Percentiles rank a stretch among this genome's conserved stretches.
Evolutionary conservation across 2,113 vertebrate species (phyloP).

Genomic region (Panthera uncia): DNA sequence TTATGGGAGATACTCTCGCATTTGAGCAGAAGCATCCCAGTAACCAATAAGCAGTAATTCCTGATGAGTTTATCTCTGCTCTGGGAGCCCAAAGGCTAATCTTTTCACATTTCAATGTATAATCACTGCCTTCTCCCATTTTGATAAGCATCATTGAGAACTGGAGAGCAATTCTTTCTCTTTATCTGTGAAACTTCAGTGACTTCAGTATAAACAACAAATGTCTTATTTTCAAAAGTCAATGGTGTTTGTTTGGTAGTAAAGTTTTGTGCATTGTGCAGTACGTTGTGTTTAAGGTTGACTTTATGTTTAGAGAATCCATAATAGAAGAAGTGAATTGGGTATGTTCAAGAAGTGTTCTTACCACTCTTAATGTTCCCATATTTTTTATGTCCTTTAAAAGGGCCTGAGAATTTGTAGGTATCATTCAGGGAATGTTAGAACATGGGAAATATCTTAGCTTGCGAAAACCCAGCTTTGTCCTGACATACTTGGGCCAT

Average conservation of each 20-base stretch:
- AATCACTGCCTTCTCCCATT: conserved; percentile 27
- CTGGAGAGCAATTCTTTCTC: background rate
- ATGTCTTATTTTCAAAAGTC: conserved; percentile 17
- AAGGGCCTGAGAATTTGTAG: background rate
- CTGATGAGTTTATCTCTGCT: background rate
- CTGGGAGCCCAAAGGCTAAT: background rate
- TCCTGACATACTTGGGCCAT: background rate
- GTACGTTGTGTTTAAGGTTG: background rate
- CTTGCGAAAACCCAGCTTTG: background rate
- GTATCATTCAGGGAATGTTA: background rate
- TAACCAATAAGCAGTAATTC: background rate
- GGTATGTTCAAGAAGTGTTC: background rate
- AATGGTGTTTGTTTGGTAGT: background rate
- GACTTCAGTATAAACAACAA: conserved; percentile 30
- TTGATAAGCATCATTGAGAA: conserved; percentile 59
- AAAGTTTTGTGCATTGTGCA: background rate
- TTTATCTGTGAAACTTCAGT: conserved; percentile 49
- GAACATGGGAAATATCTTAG: background rate
- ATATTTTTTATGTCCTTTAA: background rate
- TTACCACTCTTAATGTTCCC: background rate
- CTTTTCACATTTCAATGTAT: background rate
- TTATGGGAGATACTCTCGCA: background rate
- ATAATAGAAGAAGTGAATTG: background rate
- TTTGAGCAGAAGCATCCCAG: background rate
- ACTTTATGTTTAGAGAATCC: background rate